Evolutionary conservation across 2,888 invertebrate genomes (phyloP).

Genomic region (Miltochrista miniata): DNA sequence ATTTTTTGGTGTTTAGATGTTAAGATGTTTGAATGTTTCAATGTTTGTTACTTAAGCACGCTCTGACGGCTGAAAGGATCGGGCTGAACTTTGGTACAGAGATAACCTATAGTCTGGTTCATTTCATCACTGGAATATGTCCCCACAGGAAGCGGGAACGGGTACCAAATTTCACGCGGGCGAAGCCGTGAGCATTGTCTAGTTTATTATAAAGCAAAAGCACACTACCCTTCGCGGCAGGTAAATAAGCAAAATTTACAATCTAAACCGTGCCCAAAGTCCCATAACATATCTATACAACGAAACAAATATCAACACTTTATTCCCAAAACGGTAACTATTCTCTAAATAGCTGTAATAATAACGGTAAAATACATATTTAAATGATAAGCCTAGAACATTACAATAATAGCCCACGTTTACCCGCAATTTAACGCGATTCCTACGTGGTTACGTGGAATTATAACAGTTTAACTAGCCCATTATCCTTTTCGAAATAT

Average conservation of each 20-base stretch:
- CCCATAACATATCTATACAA: not conserved
- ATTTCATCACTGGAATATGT: too few relatives aligned
- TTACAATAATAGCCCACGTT: conserved; percentile 49
- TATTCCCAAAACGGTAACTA: conserved; percentile 21
- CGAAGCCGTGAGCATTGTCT: too few relatives aligned
- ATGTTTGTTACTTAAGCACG: too few relatives aligned
- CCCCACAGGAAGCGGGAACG: too few relatives aligned
- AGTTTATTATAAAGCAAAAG: too few relatives aligned
- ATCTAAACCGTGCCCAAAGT: not conserved
- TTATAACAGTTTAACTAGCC: conserved; percentile 28
- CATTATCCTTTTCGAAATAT: conserved; percentile 22
- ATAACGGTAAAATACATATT: conserved; percentile 39
- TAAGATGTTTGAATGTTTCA: too few relatives aligned
- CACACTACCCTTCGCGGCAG: too few relatives aligned
- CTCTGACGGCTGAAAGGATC: too few relatives aligned
- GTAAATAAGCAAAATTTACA: not conserved
- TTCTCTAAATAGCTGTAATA: conserved; percentile 27
- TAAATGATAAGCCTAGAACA: conserved; percentile 49
- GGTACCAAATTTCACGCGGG: too few relatives aligned
- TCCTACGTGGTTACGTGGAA: conserved; percentile 24
- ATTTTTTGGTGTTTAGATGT: too few relatives aligned
- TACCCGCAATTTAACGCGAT: conserved; percentile 31
- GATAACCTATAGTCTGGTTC: too few relatives aligned
- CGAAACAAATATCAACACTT: not conserved
- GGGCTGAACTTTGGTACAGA: too few relatives aligned